Evolutionary conservation across 2,888 invertebrate genomes (phyloP).

Genomic region (Cerastis rubricosa): DNA sequence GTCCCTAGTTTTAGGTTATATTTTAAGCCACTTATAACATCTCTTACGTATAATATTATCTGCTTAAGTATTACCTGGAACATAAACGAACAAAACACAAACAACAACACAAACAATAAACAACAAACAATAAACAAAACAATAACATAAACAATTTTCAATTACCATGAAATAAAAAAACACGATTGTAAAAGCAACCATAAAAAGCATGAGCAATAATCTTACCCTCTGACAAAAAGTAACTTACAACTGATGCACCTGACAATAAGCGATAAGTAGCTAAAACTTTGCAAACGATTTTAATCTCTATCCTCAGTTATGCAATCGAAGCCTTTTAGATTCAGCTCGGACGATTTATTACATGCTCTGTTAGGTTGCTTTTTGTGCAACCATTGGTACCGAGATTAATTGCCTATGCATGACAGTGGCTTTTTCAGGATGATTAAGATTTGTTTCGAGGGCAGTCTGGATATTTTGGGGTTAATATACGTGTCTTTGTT

Average conservation of each 20-base stretch:
- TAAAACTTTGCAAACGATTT: constrained; percentile 49
- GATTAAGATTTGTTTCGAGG: constrained; percentile 42
- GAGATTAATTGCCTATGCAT: constrained; percentile 45
- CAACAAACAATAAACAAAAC: too few species aligned
- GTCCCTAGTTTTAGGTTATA: too few species aligned
- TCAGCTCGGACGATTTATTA: constrained; percentile 57
- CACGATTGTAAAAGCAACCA: neutral
- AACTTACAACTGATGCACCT: constrained; percentile 9
- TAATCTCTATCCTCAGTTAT: constrained; percentile 39
- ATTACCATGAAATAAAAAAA: neutral
- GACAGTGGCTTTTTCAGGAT: constrained; percentile 32
- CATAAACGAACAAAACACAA: too few species aligned
- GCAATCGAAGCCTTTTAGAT: constrained; percentile 50
- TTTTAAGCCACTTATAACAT: too few species aligned
- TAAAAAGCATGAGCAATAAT: neutral
- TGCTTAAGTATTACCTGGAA: too few species aligned
- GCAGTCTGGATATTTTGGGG: constrained; percentile 12
- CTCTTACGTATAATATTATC: too few species aligned
- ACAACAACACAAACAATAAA: too few species aligned
- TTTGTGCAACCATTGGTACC: constrained; percentile 35
- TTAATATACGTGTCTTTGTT: constrained; percentile 15
- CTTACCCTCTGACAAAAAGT: neutral
- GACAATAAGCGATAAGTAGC: constrained; percentile 23
- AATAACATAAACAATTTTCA: too few species aligned
- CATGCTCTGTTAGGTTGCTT: constrained; percentile 29